Conservation (phyloP, 1,140 invertebrate genomes). For the Tribolium castaneum region DNA sequence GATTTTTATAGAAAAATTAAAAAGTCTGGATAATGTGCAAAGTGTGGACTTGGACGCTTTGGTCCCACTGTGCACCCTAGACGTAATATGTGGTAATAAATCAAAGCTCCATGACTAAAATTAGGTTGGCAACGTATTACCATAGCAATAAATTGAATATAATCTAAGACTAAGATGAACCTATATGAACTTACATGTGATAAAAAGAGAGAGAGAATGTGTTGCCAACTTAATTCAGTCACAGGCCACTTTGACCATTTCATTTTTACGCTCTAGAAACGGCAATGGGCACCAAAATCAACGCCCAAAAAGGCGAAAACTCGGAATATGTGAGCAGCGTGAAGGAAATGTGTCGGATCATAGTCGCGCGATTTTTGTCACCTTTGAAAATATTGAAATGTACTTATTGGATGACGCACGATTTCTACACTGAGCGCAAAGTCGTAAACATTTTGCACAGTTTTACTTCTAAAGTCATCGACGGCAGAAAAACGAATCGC, state of each 20-base stretch:
- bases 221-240: no score
- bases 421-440: slow-evolving; percentile 9
- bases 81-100: slow-evolving; percentile 9
- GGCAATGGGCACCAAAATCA: slow-evolving; percentile 13
- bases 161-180: no score
- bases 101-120: no score
- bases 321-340: slow-evolving; percentile 18
- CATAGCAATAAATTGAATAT: no score
- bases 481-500: slow-evolving; percentile 19
- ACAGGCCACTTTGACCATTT: no score
- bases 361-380: neutral
- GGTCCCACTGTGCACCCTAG: neutral
- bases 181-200: no score
- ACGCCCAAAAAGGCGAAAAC: slow-evolving; percentile 12
- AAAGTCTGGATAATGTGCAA: slow-evolving; percentile 39
- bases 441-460: slow-evolving; percentile 1
- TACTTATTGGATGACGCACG: neutral
- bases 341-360: slow-evolving; percentile 24
- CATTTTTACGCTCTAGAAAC: neutral
- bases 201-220: no score
- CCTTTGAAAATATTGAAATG: neutral
- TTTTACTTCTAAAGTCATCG: slow-evolving; percentile 1
- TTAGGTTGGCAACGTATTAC: no score
- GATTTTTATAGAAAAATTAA: slow-evolving; percentile 69
- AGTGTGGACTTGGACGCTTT: slow-evolving; percentile 55